Base-by-base conservation (phyloP, 2,888 invertebrate genomes). In the Ligdia adustata region DNA sequence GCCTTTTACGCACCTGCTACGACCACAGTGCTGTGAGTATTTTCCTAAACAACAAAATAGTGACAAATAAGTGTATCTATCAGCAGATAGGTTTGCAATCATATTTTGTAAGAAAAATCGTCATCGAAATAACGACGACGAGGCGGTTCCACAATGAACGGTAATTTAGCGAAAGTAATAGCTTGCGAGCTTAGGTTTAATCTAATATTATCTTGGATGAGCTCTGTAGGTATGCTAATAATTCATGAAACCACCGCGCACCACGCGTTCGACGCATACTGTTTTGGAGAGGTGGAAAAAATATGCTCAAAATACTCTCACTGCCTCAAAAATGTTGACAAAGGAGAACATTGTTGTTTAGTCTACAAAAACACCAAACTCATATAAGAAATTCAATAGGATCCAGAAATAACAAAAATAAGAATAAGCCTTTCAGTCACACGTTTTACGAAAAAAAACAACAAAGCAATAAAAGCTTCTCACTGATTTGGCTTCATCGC, bases 141-240 rank as follows among this genome's bases (percentile, higher is more conserved):
- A 62, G 50, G 56, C 59, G 64, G 67, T 64, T 65, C 59, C 72
- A 74, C 79, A 80, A 82, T 79, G 75, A 73, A 74, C 75, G 72
- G 78, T 81, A 79, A 84, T 83, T 81, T 78, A 76, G 76, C 79
- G 75, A 62, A 68, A 66, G 72, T 78, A 78, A 81, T 79, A 72
- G 71, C 58, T 66, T 68, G 60, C 67, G 65, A 62, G 66, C 69
- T 69, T 70, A 75, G 72, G 73, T 66, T 66, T 66, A 80, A 79
- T 82, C 82, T 75, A 79, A 85, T 83, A 82, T 81, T 78, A 82
- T 78, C 74, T 66, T 62, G 74, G 68, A 69, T 74, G 75, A 78
- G 69, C 75, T 72, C 60, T 64, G 53, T 59, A n/a, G n/a, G n/a
- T n/a, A 48, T 58, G 64, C 68, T 64, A 75, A 80, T 80, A 77